A percentile compares a stretch with the other conserved stretches of the same genome.
phyloP scores from a whole-genome alignment of 2,113 vertebrate species.

The Gallinago media region DNA sequence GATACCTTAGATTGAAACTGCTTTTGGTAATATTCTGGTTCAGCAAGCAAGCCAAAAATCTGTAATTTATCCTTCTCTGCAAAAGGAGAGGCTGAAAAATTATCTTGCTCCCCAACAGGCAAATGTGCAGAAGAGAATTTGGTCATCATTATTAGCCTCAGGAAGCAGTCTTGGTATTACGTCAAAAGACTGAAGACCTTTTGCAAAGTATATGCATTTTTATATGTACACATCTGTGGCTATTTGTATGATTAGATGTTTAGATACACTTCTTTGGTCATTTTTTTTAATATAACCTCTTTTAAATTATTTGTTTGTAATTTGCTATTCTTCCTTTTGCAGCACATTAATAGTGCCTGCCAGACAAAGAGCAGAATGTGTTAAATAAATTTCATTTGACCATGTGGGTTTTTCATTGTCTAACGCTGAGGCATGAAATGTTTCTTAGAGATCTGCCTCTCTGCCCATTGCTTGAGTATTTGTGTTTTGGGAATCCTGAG shows the following conservation, averaged over 20 bases:
- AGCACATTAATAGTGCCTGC: neutral
- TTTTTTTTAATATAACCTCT: neutral
- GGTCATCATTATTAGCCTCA: neutral
- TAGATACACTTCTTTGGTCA: neutral
- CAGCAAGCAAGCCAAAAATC: neutral
- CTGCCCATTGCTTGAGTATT: neutral
- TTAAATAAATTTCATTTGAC: neutral
- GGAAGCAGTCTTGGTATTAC: neutral
- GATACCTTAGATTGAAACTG: neutral
- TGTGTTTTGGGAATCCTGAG: neutral
- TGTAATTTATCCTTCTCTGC: neutral
- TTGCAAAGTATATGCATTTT: neutral
- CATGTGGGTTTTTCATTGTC: neutral
- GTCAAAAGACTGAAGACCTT: neutral
- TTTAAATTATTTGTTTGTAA: neutral
- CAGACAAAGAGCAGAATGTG: neutral
- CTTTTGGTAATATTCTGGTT: neutral
- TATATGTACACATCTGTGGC: neutral
- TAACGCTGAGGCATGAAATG: neutral
- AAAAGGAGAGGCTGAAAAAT: neutral
- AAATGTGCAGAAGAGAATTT: neutral
- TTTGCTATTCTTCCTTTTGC: neutral
- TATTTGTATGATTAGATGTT: neutral
- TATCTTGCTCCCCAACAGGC: neutral
- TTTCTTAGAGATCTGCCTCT: neutral